A percentile compares a stretch with the other conserved stretches of the same genome.
Evolutionary conservation across 1,140 invertebrate genomes (phyloP).

Genomic region (Halictus rubicundus): DNA sequence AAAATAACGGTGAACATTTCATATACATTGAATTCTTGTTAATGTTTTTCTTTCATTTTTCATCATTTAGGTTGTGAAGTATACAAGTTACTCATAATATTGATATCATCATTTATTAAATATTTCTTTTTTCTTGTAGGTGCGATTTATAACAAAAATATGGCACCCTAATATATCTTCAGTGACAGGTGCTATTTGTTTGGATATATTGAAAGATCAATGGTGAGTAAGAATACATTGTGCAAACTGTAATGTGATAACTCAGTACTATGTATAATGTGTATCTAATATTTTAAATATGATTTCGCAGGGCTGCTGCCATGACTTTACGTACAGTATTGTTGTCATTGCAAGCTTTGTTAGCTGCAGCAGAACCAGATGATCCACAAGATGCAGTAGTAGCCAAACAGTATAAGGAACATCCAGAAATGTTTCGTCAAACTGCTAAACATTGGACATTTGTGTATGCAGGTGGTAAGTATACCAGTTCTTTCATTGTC

Average conservation of each 20-base stretch:
- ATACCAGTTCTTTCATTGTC: neutral
- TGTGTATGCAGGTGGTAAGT: slow-evolving; percentile 92
- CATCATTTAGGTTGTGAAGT: neutral
- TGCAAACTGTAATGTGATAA: slow-evolving; percentile 5
- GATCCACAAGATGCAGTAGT: slow-evolving; percentile 99
- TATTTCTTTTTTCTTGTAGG: slow-evolving; percentile 79
- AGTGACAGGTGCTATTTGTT: slow-evolving; percentile 98
- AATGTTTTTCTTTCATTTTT: neutral
- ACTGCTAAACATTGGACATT: slow-evolving; percentile 98
- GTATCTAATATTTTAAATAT: slow-evolving; percentile 16
- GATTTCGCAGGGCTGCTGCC: slow-evolving; percentile 93
- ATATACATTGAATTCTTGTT: neutral
- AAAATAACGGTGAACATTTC: neutral
- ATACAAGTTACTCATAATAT: neutral
- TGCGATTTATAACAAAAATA: slow-evolving; percentile 97
- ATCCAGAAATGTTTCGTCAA: slow-evolving; percentile 90
- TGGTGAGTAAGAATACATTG: slow-evolving; percentile 84
- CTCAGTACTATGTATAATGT: neutral
- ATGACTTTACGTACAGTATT: slow-evolving; percentile 98
- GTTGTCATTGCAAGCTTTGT: slow-evolving; percentile 94
- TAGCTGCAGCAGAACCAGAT: slow-evolving; percentile 96
- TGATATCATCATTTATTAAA: neutral
- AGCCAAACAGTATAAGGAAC: slow-evolving; percentile 96
- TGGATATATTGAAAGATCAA: slow-evolving; percentile 99
- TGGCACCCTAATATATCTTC: slow-evolving; percentile 99